Evolutionary conservation across 1,140 invertebrate genomes (phyloP).

Genomic region (Papilio helenus): DNA sequence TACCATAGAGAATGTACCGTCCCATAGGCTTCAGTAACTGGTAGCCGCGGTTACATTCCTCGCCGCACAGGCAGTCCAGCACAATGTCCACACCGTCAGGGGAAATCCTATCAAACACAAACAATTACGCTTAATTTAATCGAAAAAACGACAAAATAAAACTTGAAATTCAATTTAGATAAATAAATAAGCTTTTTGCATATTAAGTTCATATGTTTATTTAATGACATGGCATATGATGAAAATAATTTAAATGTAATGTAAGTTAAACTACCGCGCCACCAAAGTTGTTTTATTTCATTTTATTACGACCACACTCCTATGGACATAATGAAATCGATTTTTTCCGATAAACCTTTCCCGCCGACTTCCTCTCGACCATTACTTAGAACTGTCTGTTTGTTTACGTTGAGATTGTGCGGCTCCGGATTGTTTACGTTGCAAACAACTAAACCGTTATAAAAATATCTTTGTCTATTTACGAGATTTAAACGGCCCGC

Average conservation of each 20-base stretch:
- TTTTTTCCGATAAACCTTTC: slow-evolving; percentile 22
- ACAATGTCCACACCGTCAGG: slow-evolving; percentile 94
- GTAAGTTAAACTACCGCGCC: background rate
- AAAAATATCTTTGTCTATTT: slow-evolving; percentile 82
- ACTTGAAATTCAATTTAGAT: background rate
- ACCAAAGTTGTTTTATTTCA: background rate
- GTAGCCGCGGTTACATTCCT: slow-evolving; percentile 94
- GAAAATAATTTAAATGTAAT: too few relatives aligned
- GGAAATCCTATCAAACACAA: slow-evolving; percentile 83
- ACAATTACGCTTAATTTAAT: background rate
- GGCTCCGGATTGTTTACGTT: slow-evolving; percentile 70
- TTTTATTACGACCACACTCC: background rate
- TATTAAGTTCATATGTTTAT: too few relatives aligned
- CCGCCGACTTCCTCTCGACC: slow-evolving; percentile 34
- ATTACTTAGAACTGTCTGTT: slow-evolving; percentile 60
- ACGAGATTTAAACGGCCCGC: slow-evolving; percentile 77
- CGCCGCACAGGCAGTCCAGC: slow-evolving; percentile 94
- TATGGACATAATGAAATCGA: slow-evolving; percentile 6
- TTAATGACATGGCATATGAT: background rate
- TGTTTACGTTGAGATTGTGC: slow-evolving; percentile 76
- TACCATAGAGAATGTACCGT: slow-evolving; percentile 93
- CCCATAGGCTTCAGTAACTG: slow-evolving; percentile 94
- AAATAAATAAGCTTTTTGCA: background rate
- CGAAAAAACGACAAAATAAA: background rate
- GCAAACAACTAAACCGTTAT: slow-evolving; percentile 73